Evolutionary conservation across 2,888 invertebrate species (phyloP).

Genomic region (Drosophila pseudotalamancana): DNA sequence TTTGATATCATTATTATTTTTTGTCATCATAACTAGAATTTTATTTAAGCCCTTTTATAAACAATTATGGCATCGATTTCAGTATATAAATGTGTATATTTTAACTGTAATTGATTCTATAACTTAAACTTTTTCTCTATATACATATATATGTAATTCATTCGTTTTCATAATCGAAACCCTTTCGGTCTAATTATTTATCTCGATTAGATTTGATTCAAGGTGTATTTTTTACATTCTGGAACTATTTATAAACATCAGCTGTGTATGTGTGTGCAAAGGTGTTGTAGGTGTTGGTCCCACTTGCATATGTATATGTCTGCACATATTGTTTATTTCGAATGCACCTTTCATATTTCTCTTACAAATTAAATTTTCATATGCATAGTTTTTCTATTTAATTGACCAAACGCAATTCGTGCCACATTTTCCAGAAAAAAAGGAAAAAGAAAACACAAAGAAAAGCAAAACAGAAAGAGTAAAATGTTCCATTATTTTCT

Average conservation of each 20-base stretch:
- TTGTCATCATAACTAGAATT: too few species aligned
- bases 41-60: too few species aligned
- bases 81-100: too few species aligned
- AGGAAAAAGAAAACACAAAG: not conserved
- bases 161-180: not conserved
- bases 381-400: conserved; percentile 4
- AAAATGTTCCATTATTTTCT: conserved; percentile 9
- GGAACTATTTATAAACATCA: conserved; percentile 29
- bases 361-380: too few species aligned
- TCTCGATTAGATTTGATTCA: not conserved
- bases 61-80: too few species aligned
- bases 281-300: not conserved
- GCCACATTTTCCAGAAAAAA: conserved; percentile 23
- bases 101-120: too few species aligned
- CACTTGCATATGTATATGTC: not conserved
- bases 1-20: too few species aligned
- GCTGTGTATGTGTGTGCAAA: not conserved
- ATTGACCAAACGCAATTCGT: conserved; percentile 26
- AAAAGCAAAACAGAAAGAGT: not conserved
- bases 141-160: too few species aligned
- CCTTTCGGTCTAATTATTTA: not conserved
- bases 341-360: not conserved
- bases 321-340: conserved; percentile 3
- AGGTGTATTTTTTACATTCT: conserved; percentile 2
- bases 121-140: too few species aligned